Base-by-base conservation (phyloP, 2,113 vertebrate genomes). In the Dasyurus viverrinus region DNA sequence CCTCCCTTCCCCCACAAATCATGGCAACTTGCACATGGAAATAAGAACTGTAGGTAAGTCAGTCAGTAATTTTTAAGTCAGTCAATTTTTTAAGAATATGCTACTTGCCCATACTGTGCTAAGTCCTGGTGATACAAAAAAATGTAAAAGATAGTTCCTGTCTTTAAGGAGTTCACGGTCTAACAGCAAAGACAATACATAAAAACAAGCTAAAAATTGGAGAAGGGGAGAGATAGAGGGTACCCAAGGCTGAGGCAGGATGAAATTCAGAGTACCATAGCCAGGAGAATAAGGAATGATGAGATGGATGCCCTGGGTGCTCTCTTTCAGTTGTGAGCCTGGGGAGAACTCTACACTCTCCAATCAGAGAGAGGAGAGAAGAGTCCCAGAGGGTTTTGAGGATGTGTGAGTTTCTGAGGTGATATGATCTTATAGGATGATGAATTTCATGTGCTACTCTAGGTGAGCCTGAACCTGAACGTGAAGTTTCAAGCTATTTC, bases 1-100 rank as follows among this genome's bases (percentile, higher is more conserved):
- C 5, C 36, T n/a, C 16, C 14, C 5, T 19, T 0, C 5, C 27
- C 30, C 16, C 1, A n/a, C 0, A 3, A 68, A 36, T 36, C n/a
- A 9, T 2, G 7, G 6, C 4, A 76, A 36, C n/a, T 76, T 76
- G 68, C 36, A 7, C n/a, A 8, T 76, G 36, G 14, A 76, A 76
- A 76, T 76, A 14, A n/a, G 14, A 19, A 14, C 36, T n/a, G 19
- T 16, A n/a, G 36, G 30, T n/a, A 16, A n/a, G 68, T 22, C 36
- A n/a, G 16, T 76, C 6, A 27, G 26, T 27, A 27, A 10, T 8
- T 11, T 52, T 52, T 9, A 52, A 52, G 50, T 52, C 9, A 52
- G 50, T 52, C 50, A 19, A n/a, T 76, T 76, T 68, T 68, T 36
- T 5, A 36, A 76, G 30, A 22, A 42, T 2, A 16, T 19, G 7